Evolutionary conservation across 2,113 vertebrate genomes (phyloP).

Genomic region (Euleptes europaea): DNA sequence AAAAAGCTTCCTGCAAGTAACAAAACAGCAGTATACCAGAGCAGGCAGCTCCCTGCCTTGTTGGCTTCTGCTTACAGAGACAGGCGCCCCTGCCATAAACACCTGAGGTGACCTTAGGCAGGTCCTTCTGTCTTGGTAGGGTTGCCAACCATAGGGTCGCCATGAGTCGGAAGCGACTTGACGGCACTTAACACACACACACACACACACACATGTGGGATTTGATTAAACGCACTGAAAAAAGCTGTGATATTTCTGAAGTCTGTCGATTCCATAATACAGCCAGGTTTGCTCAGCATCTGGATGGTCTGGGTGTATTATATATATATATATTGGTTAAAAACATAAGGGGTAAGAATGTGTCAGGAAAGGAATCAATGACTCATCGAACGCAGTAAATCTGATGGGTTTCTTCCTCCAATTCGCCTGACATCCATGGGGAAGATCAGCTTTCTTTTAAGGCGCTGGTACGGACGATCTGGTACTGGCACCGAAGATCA

Average conservation of each 20-base stretch:
- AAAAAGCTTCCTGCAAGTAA: too few species aligned
- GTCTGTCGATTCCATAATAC: neutral
- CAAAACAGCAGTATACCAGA: too few species aligned
- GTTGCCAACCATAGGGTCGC: too few species aligned
- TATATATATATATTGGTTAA: neutral
- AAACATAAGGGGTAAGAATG: neutral
- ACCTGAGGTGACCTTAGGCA: too few species aligned
- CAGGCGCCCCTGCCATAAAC: too few species aligned
- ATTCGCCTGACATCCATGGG: neutral
- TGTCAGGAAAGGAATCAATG: neutral
- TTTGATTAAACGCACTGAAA: neutral
- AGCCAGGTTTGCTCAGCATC: neutral
- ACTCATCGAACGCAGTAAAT: neutral
- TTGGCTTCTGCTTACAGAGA: too few species aligned
- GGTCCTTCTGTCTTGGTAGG: too few species aligned
- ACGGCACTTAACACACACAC: too few species aligned
- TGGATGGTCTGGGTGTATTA: neutral
- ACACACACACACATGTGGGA: neutral
- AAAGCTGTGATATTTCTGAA: neutral
- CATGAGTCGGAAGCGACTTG: too few species aligned
- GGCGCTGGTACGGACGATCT: neutral
- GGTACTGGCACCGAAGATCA: neutral
- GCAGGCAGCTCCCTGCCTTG: too few species aligned
- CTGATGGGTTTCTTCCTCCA: neutral
- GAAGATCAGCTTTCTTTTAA: slow-evolving; percentile 3